Evolutionary conservation across 2,888 invertebrate genomes (phyloP).

Genomic region (Byasa hedistus): DNA sequence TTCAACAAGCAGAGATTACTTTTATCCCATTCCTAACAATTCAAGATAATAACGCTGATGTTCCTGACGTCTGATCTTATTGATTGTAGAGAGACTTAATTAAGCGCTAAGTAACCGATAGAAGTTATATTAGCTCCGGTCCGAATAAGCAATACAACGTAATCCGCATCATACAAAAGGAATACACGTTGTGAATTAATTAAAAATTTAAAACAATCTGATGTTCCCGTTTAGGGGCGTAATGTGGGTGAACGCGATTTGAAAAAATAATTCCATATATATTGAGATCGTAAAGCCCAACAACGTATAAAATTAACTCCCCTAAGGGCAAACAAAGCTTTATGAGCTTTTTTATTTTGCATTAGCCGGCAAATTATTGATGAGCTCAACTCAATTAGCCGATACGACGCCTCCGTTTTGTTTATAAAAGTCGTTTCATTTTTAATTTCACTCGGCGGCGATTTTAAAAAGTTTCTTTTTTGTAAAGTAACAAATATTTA

Average conservation of each 20-base stretch:
- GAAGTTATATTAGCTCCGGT: no score
- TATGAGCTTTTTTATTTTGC: constrained; percentile 27
- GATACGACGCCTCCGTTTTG: constrained; percentile 1
- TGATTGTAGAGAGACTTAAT: no score
- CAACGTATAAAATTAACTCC: constrained; percentile 28
- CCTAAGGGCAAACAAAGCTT: constrained; percentile 28
- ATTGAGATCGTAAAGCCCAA: constrained; percentile 27
- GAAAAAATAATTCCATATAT: constrained; percentile 24
- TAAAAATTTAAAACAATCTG: constrained; percentile 11
- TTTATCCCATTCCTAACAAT: no score
- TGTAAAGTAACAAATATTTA: no score
- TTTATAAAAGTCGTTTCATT: background rate
- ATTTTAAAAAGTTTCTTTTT: no score
- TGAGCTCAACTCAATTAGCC: constrained; percentile 25
- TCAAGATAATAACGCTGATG: no score
- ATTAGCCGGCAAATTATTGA: constrained; percentile 30
- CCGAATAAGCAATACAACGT: no score
- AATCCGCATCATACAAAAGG: no score
- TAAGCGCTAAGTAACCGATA: no score
- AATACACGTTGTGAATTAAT: constrained; percentile 2
- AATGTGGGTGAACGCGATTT: constrained; percentile 17
- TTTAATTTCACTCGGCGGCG: no score
- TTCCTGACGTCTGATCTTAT: no score
- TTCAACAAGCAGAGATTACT: no score
- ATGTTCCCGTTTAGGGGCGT: constrained; percentile 17